Conservation (phyloP, 2,113 vertebrate species). For the Zosterops japonicus region DNA sequence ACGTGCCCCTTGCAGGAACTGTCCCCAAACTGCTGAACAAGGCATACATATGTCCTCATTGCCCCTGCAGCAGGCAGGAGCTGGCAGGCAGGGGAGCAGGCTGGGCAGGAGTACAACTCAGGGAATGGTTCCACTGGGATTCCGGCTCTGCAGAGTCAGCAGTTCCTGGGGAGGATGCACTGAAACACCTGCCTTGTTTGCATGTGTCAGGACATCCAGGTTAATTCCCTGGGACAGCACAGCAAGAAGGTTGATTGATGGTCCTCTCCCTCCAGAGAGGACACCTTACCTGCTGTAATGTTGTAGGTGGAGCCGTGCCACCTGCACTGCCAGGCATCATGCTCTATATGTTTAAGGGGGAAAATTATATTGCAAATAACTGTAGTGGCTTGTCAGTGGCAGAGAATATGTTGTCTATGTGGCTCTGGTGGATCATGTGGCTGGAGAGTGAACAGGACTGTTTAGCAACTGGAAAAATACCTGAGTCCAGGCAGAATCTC, state of each 20-base stretch:
- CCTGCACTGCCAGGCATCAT: neutral
- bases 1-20: rapidly evolving
- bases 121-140: rapidly evolving
- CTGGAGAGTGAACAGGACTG: neutral
- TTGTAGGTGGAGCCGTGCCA: rapidly evolving
- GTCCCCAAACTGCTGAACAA: rapidly evolving
- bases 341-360: neutral
- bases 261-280: neutral
- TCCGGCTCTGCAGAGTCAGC: neutral
- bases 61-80: neutral
- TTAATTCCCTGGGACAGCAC: neutral
- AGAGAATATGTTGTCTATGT: rapidly evolving
- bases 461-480: neutral
- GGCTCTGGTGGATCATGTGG: rapidly evolving
- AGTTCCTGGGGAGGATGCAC: neutral
- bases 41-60: rapidly evolving
- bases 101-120: neutral
- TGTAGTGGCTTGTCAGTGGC: neutral
- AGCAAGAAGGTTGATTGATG: neutral
- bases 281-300: rapidly evolving
- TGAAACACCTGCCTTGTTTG: neutral
- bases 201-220: rapidly evolving
- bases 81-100: neutral
- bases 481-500: neutral
- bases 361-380: neutral